Evolutionary conservation across 2,888 invertebrate genomes (phyloP), one percentile per base, ranked within the genome.

Genomic region (Gonocerus acuteangulatus): DNA sequence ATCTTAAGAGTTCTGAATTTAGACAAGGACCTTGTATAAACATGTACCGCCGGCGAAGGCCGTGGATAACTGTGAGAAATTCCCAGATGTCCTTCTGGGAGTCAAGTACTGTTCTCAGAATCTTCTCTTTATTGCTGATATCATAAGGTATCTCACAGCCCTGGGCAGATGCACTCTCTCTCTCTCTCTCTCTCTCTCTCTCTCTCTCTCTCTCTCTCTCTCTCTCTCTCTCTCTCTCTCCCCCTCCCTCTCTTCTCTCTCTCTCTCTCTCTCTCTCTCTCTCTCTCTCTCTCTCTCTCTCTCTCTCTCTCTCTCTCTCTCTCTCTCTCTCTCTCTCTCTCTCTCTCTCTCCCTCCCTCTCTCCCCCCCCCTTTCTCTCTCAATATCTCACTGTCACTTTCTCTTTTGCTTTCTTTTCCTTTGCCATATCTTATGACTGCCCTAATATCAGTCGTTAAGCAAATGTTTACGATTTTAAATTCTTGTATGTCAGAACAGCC

Each of bases 131-230:
- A n/a, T 36, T n/a, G n/a, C 13, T 36, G 11, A 36, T 36, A 11
- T 36, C 36, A 13, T n/a, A 36, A 13, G n/a, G n/a, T 13, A 13
- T 13, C n/a, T 13, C 11, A n/a, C n/a, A n/a, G n/a, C n/a, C n/a
- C n/a, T n/a, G n/a, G n/a, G n/a, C n/a, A n/a, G n/a, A n/a, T n/a
- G 27, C 9, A 27, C 9, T 4, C 27, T 42, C 42, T 56, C 56
- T 56, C 56, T 56, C 42, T 42, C 56, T 56, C 56, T 56, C 42
- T 56, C 42, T 56, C 42, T 39, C 39, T 42, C 56, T 56, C 56
- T 56, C 16, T 47, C 47, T 32, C 47, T 47, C 56, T 39, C 56
- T 39, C 44, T 56, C 18, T 57, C 57, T 45, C 44, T 42, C 44
- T 42, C 45, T 32, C 47, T 57, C 47, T 57, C 44, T 27, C 47